These are phyloP conservation scores for Tinamus major DNA, from an alignment of 2,797 vertebrate genomes.

Conservation along the genomic window DNA sequence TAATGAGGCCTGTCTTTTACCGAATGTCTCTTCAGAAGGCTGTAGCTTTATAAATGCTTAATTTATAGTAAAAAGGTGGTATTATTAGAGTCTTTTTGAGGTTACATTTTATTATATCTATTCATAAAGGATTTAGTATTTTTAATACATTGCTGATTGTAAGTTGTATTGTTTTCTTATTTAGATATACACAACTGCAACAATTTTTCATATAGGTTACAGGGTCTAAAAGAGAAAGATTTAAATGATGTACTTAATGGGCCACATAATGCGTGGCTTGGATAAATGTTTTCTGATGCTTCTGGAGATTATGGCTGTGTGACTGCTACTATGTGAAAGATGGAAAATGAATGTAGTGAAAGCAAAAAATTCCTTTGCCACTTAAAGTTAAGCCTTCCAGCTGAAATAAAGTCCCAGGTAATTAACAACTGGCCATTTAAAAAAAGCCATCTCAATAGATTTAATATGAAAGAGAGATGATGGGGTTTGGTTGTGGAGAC, in stretches of 20 bases:
- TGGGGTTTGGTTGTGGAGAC: background rate
- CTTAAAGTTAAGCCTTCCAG: background rate
- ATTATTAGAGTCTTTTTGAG: background rate
- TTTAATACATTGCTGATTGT: background rate
- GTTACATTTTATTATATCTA: conserved; percentile 4
- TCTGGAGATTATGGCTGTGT: background rate
- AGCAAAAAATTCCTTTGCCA: background rate
- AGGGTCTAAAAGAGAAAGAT: background rate
- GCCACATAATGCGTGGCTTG: background rate
- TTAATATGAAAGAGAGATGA: background rate
- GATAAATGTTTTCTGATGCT: background rate
- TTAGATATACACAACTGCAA: background rate
- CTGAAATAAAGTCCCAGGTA: background rate
- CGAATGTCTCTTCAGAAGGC: background rate
- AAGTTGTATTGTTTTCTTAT: background rate
- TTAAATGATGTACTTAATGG: background rate
- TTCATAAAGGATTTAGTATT: background rate
- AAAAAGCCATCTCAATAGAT: background rate
- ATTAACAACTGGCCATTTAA: background rate
- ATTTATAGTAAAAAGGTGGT: background rate
- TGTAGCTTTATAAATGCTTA: conserved; percentile 47
- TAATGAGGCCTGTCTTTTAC: background rate
- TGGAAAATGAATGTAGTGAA: background rate
- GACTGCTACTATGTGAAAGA: background rate
- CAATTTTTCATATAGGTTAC: background rate